phyloP scores from a whole-genome alignment of 2,888 invertebrate species.

The Micropterix aruncella region DNA sequence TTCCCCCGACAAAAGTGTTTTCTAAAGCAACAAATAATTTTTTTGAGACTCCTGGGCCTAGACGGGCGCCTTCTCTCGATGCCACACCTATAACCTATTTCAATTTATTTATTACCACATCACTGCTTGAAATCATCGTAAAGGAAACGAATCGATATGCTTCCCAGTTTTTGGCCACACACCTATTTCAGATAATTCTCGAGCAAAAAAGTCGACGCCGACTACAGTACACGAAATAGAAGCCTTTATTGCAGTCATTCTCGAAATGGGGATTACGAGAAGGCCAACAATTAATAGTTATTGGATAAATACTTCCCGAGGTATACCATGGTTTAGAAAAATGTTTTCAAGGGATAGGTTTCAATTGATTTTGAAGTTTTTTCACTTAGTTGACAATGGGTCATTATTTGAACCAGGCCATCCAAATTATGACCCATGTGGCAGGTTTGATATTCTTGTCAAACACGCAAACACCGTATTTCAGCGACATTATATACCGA shows the following conservation, averaged over 20 bases:
- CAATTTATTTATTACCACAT: no score
- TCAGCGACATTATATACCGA: conserved; percentile 10
- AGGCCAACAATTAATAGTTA: conserved; percentile 9
- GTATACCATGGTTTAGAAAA: conserved; percentile 11
- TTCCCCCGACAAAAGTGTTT: no score
- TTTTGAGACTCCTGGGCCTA: no score
- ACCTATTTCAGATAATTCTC: no score
- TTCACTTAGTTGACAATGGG: not conserved
- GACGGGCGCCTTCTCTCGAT: no score
- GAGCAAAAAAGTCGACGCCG: conserved; percentile 5
- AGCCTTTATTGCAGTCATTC: conserved; percentile 10
- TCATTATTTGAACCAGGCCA: conserved; percentile 8
- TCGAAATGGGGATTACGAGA: conserved; percentile 11
- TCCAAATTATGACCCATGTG: conserved; percentile 11
- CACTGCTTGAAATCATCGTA: no score
- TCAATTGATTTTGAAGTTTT: conserved; percentile 7
- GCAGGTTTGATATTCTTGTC: conserved; percentile 8
- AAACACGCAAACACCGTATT: conserved; percentile 13
- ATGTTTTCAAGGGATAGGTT: conserved; percentile 11
- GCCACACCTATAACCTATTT: no score
- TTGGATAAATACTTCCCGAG: conserved; percentile 10
- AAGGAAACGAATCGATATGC: no score
- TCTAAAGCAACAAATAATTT: no score
- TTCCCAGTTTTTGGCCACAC: no score
- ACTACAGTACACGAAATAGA: conserved; percentile 10